These are phyloP conservation scores for Stratiolaelaps scimitus DNA, from an alignment of 1,140 invertebrate species.

Conservation along the genomic window DNA sequence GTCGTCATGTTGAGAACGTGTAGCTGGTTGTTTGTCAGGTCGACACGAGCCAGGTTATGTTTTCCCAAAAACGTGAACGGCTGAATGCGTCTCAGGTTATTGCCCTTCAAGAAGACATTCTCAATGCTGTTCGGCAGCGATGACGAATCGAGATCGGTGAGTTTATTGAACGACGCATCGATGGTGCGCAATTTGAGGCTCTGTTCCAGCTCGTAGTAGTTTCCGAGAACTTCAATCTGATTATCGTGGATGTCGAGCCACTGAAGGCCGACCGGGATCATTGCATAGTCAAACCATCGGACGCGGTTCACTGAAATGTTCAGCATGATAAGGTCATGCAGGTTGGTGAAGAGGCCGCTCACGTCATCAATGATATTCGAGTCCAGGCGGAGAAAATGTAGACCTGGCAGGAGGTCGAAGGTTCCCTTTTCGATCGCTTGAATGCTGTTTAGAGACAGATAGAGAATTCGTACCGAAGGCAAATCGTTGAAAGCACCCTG, in stretches of 20 bases:
- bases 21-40: conserved; percentile 71
- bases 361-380: conserved; percentile 70
- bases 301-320: conserved; percentile 82
- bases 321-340: conserved; percentile 66
- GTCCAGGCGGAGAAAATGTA: conserved; percentile 72
- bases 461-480: conserved; percentile 68
- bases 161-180: conserved; percentile 66
- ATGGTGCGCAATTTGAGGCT: conserved; percentile 59
- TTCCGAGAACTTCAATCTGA: conserved; percentile 63
- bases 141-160: conserved; percentile 55
- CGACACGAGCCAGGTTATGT: conserved; percentile 62
- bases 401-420: conserved; percentile 60
- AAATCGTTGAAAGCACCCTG: conserved; percentile 63
- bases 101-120: conserved; percentile 65
- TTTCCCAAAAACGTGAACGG: conserved; percentile 69
- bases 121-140: conserved; percentile 63
- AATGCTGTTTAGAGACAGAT: conserved; percentile 71
- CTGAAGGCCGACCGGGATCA: conserved; percentile 63
- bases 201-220: conserved; percentile 61
- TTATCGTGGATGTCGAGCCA: conserved; percentile 84
- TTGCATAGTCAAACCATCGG: conserved; percentile 74
- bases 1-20: conserved; percentile 64
- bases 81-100: conserved; percentile 61
- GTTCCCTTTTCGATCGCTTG: conserved; percentile 62
- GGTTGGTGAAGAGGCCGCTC: conserved; percentile 64